A percentile compares a stretch with the other conserved stretches of the same genome.
Evolutionary conservation across 2,888 invertebrate species (phyloP).

Genomic region (Caenorhabditis wallacei): DNA sequence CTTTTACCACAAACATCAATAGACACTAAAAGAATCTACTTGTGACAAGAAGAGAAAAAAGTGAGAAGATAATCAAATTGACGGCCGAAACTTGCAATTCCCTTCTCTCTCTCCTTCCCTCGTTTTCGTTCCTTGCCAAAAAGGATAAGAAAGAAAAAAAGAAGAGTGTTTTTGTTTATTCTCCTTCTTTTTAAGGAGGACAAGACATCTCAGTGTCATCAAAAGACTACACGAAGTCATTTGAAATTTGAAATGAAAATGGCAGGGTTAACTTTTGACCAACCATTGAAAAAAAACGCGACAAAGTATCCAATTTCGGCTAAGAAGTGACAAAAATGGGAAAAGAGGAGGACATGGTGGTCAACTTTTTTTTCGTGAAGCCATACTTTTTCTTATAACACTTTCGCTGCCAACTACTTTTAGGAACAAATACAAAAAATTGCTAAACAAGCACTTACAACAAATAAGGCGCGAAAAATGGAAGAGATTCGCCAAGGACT

Average conservation of each 20-base stretch:
- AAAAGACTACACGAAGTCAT: constrained; percentile 41
- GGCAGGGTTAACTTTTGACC: constrained; percentile 38
- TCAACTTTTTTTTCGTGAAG: background rate
- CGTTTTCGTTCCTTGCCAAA: constrained; percentile 4
- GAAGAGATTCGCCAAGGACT: background rate
- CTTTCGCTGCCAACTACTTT: background rate
- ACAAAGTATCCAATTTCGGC: constrained; percentile 33
- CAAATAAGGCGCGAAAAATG: constrained; percentile 50
- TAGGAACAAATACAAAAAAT: constrained; percentile 5
- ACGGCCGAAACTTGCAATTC: constrained; percentile 33
- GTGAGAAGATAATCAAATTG: constrained; percentile 63
- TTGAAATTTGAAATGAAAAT: constrained; percentile 47
- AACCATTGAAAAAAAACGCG: background rate
- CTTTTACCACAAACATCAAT: constrained; percentile 14
- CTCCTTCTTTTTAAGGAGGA: too few species aligned
- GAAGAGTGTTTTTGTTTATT: constrained; percentile 32
- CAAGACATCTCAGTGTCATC: constrained; percentile 37
- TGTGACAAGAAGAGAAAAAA: constrained; percentile 31
- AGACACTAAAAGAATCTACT: constrained; percentile 40
- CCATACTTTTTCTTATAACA: constrained; percentile 4
- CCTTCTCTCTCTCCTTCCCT: constrained; percentile 9
- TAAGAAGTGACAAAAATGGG: constrained; percentile 18
- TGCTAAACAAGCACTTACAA: constrained; percentile 36
- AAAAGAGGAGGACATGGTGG: constrained; percentile 20
- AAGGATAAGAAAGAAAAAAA: constrained; percentile 25